Evolutionary conservation across 2,113 vertebrate species (phyloP).

Genomic region (Anser brachyrhynchus): DNA sequence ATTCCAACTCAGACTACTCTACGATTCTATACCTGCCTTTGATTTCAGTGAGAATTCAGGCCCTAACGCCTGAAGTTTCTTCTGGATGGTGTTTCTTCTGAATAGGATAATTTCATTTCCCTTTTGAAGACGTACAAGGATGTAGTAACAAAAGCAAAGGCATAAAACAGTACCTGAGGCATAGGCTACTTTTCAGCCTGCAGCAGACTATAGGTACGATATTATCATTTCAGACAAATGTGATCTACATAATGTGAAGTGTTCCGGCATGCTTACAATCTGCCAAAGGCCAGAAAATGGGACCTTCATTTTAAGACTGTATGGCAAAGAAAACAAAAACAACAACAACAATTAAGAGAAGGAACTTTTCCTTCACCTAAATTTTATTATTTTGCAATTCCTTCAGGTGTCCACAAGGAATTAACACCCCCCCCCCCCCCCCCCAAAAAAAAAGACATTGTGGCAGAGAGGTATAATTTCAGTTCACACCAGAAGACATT

Average conservation of each 20-base stretch:
- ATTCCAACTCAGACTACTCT: too few species aligned
- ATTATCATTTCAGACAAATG: background rate
- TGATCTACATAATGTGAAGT: background rate
- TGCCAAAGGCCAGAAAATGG: background rate
- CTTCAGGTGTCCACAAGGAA: background rate
- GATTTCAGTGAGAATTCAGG: background rate
- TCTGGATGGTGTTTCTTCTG: background rate
- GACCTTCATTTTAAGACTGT: background rate
- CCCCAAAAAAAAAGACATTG: background rate
- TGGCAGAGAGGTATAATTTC: background rate
- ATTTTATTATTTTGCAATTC: background rate
- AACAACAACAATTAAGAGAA: too few species aligned
- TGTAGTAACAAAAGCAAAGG: background rate
- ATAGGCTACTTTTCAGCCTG: background rate
- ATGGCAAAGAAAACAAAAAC: background rate
- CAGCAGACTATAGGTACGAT: background rate
- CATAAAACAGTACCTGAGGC: background rate
- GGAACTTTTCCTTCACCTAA: background rate
- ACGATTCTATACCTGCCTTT: background rate
- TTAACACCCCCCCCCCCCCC: background rate
- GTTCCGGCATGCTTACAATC: background rate
- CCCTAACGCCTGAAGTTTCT: background rate
- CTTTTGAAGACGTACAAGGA: background rate
- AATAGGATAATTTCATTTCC: background rate
- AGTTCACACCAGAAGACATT: background rate